These are phyloP conservation scores for Episyrphus balteatus DNA, from an alignment of 1,140 invertebrate genomes.

Conservation along the genomic window DNA sequence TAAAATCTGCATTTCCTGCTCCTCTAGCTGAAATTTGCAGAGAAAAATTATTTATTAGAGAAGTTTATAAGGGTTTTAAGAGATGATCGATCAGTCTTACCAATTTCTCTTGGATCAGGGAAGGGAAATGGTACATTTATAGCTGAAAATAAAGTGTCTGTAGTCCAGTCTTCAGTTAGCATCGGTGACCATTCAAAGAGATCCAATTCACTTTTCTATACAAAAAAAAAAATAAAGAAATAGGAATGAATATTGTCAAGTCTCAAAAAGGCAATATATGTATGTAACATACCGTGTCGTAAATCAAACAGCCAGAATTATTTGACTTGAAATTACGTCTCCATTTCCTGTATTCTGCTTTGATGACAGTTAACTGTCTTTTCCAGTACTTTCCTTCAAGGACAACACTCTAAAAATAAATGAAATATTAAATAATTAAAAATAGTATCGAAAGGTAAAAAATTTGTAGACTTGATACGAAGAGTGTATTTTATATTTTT, in stretches of 20 bases:
- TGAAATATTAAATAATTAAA: slow-evolving; percentile 2
- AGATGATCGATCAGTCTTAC: no score
- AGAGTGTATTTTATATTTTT: no score
- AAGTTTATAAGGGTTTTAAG: no score
- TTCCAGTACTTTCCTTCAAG: slow-evolving; percentile 84
- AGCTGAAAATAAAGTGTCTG: slow-evolving; percentile 80
- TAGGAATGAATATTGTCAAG: slow-evolving; percentile 4
- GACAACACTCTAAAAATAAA: slow-evolving; percentile 25
- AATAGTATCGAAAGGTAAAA: no score
- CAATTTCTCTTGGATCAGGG: slow-evolving; percentile 92
- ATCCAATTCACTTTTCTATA: slow-evolving; percentile 67
- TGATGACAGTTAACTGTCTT: slow-evolving; percentile 87
- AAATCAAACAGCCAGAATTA: slow-evolving; percentile 59
- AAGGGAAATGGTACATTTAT: slow-evolving; percentile 88
- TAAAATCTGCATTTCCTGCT: slow-evolving; percentile 81
- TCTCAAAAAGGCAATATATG: not conserved
- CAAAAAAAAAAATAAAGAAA: slow-evolving; percentile 5
- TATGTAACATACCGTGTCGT: slow-evolving; percentile 56
- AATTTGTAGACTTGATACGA: no score
- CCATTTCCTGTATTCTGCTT: slow-evolving; percentile 99
- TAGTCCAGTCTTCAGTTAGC: slow-evolving; percentile 60
- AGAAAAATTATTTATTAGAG: not conserved
- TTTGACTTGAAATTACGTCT: slow-evolving; percentile 85
- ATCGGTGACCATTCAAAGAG: slow-evolving; percentile 60
- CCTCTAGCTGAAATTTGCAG: slow-evolving; percentile 43